Evolutionary conservation across 2,888 invertebrate species (phyloP).

Genomic region (Stenotaenia linearis): DNA sequence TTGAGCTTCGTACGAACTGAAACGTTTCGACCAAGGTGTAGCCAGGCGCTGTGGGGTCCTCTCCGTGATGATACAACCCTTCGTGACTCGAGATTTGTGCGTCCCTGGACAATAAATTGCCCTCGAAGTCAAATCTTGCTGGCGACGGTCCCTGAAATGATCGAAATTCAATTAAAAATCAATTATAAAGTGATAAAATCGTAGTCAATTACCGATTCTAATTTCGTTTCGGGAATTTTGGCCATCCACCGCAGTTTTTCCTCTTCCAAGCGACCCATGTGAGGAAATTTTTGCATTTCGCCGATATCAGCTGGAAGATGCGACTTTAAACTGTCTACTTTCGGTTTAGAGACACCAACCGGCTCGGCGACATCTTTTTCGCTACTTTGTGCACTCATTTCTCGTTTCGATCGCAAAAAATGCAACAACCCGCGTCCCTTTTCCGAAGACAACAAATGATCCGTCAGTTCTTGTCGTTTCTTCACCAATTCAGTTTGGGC

Average conservation of each 20-base stretch:
- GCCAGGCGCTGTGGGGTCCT: slow-evolving; percentile 79
- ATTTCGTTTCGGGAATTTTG: slow-evolving; percentile 53
- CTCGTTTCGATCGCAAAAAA: neutral
- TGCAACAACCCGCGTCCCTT: neutral
- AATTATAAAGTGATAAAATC: too few species aligned
- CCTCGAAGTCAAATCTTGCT: slow-evolving; percentile 47
- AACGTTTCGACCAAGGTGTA: slow-evolving; percentile 85
- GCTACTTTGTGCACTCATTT: neutral
- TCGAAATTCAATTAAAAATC: too few species aligned
- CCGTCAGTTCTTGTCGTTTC: neutral
- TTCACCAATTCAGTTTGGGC: neutral
- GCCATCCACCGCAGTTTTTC: slow-evolving; percentile 88
- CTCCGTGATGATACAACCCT: slow-evolving; percentile 84
- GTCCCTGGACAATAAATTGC: slow-evolving; percentile 38
- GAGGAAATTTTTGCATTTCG: slow-evolving; percentile 65
- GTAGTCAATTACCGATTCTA: slow-evolving; percentile 31
- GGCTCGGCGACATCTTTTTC: too few species aligned
- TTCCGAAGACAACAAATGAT: neutral
- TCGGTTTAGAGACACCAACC: too few species aligned
- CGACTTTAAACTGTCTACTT: too few species aligned
- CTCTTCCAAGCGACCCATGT: slow-evolving; percentile 78
- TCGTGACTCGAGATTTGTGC: slow-evolving; percentile 39
- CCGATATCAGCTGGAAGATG: slow-evolving; percentile 48
- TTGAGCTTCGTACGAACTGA: slow-evolving; percentile 61
- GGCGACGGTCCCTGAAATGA: too few species aligned